Conservation (phyloP, 1,140 invertebrate genomes). For the Leucophenga varia region DNA sequence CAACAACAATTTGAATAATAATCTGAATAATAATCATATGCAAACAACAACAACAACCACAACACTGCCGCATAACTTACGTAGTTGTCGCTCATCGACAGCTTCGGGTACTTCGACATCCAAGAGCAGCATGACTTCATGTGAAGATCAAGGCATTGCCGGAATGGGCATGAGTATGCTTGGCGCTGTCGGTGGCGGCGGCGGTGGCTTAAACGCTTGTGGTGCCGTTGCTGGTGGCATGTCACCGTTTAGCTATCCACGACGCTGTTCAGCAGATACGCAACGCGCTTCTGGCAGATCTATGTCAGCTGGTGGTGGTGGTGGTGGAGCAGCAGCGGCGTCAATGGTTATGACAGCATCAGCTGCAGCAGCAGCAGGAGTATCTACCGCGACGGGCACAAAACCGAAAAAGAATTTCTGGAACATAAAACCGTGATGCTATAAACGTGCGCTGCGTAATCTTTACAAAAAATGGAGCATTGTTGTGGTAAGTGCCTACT, state of each 20-base stretch:
- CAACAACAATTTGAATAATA: constrained; percentile 2
- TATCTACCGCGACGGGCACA: constrained; percentile 35
- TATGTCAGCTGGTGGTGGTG: constrained; percentile 11
- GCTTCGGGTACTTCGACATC: constrained; percentile 48
- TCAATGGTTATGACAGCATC: not conserved
- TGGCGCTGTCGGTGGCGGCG: constrained; percentile 4
- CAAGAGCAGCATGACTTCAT: constrained; percentile 52
- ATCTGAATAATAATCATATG: constrained; percentile 14
- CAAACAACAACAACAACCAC: constrained; percentile 35
- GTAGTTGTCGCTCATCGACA: constrained; percentile 46
- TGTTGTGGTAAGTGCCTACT: constrained; percentile 46
- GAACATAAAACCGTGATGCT: constrained; percentile 56
- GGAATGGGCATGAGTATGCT: constrained; percentile 26
- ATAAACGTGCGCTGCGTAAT: constrained; percentile 46
- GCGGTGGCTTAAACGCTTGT: constrained; percentile 3
- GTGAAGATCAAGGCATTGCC: constrained; percentile 46
- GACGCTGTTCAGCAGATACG: constrained; percentile 41
- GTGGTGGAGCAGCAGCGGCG: not conserved
- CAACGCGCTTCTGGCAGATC: constrained; percentile 39
- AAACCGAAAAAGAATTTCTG: constrained; percentile 55
- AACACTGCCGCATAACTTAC: constrained; percentile 42
- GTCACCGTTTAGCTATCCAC: constrained; percentile 42
- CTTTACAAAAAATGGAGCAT: constrained; percentile 52
- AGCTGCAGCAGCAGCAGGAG: constrained; percentile 13
- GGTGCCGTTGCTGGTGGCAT: constrained; percentile 11